Evolutionary conservation across 2,888 invertebrate genomes (phyloP), one percentile per base, ranked within the genome.

Genomic region (Sicus ferrugineus): DNA sequence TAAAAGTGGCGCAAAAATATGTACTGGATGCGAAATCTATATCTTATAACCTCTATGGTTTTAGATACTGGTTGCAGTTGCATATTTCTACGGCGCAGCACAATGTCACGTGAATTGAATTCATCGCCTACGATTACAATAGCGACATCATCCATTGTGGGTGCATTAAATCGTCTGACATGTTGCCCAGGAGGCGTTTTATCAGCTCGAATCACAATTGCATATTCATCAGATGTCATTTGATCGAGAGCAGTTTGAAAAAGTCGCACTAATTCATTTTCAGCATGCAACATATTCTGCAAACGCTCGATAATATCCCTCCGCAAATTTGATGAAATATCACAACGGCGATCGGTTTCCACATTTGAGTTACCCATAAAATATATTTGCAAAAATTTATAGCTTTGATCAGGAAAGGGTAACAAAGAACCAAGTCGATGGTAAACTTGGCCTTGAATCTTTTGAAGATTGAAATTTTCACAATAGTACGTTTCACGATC

Each of bases 181-280:
- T 48, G 48, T 48, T 48, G 48, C 14, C 48, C 16, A n/a, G n/a
- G 4, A 48, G 48, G 48, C n/a, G n/a, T 48, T 48, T 48, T 48
- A n/a, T 48, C 48, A 16, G 48, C n/a, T 48, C 48, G 9, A 48
- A 48, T 48, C n/a, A 48, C 48, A 48, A 48, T n/a, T 48, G 9
- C n/a, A 16, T 48, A 48, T 48, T 7, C 48, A 48, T 48, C 48
- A 48, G 48, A 7, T 48, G 48, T 7, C 48, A 48, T 48, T 16
- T 48, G 9, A 16, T 48, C 48, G n/a, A 48, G 48, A 7, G 80
- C 78, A 50, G 73, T 78, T 73, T 76, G 79, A 72, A 84, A 83
- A 58, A 79, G 68, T 70, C 63, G 48, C 67, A 82, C 67, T 72
- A 80, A 79, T 67, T 73, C 64, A 75, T 82, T 77, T 52, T 79